Conservation (phyloP, 2,797 vertebrate species). For the Brotula barbata region DNA sequence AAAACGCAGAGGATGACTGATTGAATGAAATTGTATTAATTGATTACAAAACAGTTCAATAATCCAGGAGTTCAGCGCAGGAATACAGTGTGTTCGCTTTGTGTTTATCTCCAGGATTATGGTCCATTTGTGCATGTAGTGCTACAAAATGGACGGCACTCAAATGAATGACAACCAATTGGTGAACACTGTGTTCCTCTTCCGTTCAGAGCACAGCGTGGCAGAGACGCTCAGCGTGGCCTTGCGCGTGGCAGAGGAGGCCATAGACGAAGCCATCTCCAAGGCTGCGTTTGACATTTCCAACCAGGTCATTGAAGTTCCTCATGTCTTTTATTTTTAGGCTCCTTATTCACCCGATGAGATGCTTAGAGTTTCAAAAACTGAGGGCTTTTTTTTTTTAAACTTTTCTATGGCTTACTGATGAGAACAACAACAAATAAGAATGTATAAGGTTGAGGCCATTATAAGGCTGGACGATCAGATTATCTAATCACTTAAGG, state of each 20-base stretch:
- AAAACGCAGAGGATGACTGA: too few species aligned
- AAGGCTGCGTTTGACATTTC: conserved; percentile 86
- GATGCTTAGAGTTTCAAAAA: neutral
- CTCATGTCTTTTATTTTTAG: neutral
- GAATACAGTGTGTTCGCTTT: conserved; percentile 1
- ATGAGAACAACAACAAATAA: too few species aligned
- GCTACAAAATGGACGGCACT: neutral
- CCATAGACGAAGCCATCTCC: conserved; percentile 93
- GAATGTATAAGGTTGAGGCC: too few species aligned
- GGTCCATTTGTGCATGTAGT: neutral
- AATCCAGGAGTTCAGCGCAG: too few species aligned
- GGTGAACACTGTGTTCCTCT: neutral
- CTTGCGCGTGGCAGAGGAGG: conserved; percentile 91
- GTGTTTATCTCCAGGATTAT: neutral
- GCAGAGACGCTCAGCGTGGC: conserved; percentile 91
- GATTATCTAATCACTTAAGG: too few species aligned
- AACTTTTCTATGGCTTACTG: too few species aligned
- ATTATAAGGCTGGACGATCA: too few species aligned
- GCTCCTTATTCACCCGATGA: neutral
- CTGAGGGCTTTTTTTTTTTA: neutral
- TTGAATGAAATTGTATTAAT: too few species aligned
- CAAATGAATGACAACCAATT: neutral
- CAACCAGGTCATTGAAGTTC: conserved; percentile 81
- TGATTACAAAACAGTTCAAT: too few species aligned
- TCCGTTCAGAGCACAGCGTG: conserved; percentile 89